Evolutionary conservation across 2,797 vertebrate species (phyloP).

Genomic region (Acanthurus leucopareius): DNA sequence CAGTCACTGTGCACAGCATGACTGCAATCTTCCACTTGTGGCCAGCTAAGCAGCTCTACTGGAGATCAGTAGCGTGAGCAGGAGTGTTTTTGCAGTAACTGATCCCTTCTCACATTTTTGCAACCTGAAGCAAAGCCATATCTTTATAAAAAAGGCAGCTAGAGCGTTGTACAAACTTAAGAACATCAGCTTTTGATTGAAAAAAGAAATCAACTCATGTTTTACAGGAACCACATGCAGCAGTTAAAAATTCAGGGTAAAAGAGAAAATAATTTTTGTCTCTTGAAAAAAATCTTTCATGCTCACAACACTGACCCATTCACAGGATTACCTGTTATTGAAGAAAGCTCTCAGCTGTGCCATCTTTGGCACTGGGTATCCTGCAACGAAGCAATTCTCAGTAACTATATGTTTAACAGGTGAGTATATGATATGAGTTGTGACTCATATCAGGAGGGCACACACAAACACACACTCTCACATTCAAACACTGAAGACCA

Average conservation of each 20-base stretch:
- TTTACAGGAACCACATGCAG: too few relatives aligned
- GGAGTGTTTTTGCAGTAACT: background rate
- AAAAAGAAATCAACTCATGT: background rate
- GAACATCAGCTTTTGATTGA: background rate
- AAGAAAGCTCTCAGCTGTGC: slow-evolving; percentile 9
- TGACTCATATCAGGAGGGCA: background rate
- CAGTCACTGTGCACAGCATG: too few relatives aligned
- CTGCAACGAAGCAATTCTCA: slow-evolving; percentile 54
- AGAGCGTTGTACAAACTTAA: background rate
- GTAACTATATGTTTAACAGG: slow-evolving; percentile 5
- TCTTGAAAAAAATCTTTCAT: background rate
- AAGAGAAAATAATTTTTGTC: background rate
- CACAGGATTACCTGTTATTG: slow-evolving; percentile 53
- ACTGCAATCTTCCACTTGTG: too few relatives aligned
- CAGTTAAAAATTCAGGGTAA: background rate
- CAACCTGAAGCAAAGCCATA: background rate
- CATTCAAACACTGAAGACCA: background rate
- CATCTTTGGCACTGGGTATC: slow-evolving; percentile 30
- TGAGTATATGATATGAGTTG: background rate
- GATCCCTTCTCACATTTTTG: background rate
- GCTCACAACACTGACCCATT: background rate
- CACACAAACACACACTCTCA: background rate
- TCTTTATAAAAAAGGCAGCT: background rate
- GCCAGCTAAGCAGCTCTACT: background rate
- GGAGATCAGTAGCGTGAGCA: background rate